Conservation (phyloP, 1,140 invertebrate species). For the Dreissena rostriformis region DNA sequence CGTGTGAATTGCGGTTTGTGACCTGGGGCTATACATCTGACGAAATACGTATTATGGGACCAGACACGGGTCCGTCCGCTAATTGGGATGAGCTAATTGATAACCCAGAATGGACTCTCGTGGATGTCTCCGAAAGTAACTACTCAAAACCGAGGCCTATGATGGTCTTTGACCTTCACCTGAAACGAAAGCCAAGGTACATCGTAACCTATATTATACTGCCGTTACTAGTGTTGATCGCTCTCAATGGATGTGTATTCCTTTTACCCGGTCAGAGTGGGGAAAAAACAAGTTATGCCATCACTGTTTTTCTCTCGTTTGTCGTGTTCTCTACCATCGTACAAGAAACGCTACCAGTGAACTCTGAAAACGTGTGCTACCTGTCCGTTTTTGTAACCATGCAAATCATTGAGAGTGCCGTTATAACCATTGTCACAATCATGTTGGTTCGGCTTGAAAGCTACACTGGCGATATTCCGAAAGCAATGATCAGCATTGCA, state of each 20-base stretch:
- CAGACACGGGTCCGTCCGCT: background rate
- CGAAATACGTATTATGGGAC: background rate
- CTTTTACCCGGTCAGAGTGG: conserved; percentile 15
- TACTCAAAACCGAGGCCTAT: background rate
- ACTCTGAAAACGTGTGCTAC: background rate
- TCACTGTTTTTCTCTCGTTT: conserved; percentile 9
- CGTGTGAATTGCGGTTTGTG: conserved; percentile 5
- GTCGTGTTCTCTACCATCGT: conserved; percentile 19
- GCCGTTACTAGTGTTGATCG: background rate
- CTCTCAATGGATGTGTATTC: conserved; percentile 2
- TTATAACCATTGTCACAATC: background rate
- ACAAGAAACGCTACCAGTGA: background rate
- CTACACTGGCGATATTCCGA: background rate
- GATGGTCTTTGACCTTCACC: background rate
- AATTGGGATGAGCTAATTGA: background rate
- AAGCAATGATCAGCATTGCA: background rate
- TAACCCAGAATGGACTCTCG: background rate
- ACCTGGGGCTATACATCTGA: conserved; percentile 14
- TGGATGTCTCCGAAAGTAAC: background rate
- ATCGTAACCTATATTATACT: background rate
- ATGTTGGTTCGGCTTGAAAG: background rate
- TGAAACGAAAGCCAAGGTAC: conserved; percentile 16
- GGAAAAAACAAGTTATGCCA: conserved; percentile 20
- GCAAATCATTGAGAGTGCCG: background rate
- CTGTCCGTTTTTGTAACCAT: background rate